Conservation (phyloP, 2,113 vertebrate species). For the Cheilinus undulatus region DNA sequence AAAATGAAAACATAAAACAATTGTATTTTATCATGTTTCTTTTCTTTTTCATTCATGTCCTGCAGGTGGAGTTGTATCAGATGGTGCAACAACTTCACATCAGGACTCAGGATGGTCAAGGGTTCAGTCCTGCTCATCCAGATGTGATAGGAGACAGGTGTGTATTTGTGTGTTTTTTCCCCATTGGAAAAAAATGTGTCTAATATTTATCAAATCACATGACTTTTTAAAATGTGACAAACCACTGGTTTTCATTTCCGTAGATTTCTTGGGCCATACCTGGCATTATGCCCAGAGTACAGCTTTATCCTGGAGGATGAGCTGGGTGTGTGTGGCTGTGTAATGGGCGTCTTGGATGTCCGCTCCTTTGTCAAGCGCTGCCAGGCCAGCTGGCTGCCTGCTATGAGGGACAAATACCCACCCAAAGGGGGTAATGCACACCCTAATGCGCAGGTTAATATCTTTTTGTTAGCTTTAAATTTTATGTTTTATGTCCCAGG, state of each 20-base stretch:
- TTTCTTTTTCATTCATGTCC: not conserved
- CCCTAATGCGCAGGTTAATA: conserved; percentile 73
- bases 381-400: conserved; percentile 86
- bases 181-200: not conserved
- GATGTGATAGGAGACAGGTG: conserved; percentile 89
- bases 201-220: not conserved
- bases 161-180: not conserved
- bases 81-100: conserved; percentile 86
- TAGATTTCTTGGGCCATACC: conserved; percentile 86
- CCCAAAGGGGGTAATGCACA: conserved; percentile 62
- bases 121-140: conserved; percentile 78
- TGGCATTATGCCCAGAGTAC: conserved; percentile 88
- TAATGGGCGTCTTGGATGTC: conserved; percentile 83
- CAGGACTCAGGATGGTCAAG: conserved; percentile 76
- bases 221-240: not conserved
- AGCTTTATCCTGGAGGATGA: conserved; percentile 89
- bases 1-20: too few relatives aligned
- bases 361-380: conserved; percentile 85
- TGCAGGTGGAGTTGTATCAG: conserved; percentile 86
- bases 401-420: conserved; percentile 85
- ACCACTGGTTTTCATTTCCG: not conserved
- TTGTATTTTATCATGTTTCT: too few relatives aligned
- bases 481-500: not conserved
- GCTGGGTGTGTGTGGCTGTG: conserved; percentile 84
- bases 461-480: not conserved